Evolutionary conservation across 2,797 vertebrate species (phyloP).

Genomic region (Acanthurus tractus): DNA sequence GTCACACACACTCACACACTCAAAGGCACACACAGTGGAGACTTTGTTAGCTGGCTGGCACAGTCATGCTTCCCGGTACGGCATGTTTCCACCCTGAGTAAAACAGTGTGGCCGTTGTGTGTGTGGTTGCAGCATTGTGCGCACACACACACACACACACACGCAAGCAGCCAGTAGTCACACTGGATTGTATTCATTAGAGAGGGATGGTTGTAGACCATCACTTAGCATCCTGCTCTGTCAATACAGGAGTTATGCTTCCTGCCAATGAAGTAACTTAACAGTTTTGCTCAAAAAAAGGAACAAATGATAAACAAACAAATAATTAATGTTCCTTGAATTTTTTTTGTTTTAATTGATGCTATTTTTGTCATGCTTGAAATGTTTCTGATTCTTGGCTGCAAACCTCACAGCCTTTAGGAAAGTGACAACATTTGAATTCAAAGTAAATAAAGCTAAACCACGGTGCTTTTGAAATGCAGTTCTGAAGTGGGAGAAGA

Average conservation of each 20-base stretch:
- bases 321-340: no score
- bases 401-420: not conserved
- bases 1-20: slow-evolving; percentile 25
- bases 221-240: slow-evolving; percentile 23
- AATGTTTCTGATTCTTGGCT: not conserved
- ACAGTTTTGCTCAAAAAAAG: not conserved
- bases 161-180: slow-evolving; percentile 53
- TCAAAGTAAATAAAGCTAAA: not conserved
- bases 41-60: slow-evolving; percentile 73
- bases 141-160: slow-evolving; percentile 24
- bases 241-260: slow-evolving; percentile 11
- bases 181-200: slow-evolving; percentile 61
- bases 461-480: not conserved
- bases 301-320: not conserved
- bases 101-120: slow-evolving; percentile 73
- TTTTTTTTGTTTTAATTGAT: not conserved
- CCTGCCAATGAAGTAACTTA: not conserved
- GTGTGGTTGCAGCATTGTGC: slow-evolving; percentile 53
- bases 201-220: slow-evolving; percentile 29
- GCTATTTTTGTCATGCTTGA: no score
- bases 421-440: not conserved
- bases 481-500: not conserved
- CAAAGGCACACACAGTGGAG: slow-evolving; percentile 62
- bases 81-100: slow-evolving; percentile 70
- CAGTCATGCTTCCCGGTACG: slow-evolving; percentile 53